Evolutionary conservation across 1,140 invertebrate species (phyloP).

Genomic region (Calephelis nemesis): DNA sequence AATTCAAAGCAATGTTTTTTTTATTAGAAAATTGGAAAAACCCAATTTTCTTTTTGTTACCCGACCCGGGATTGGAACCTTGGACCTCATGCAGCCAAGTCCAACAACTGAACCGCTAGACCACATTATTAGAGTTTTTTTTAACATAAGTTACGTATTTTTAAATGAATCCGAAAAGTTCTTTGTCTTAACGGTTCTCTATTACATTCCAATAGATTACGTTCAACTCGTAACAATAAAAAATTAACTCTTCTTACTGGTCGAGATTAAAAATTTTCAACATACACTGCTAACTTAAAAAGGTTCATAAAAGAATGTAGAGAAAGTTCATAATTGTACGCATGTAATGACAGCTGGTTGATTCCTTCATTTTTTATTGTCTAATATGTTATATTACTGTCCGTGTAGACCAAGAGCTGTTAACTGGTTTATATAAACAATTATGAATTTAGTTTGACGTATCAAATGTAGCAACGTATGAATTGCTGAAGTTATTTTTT

Average conservation of each 20-base stretch:
- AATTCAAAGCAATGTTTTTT: too few species aligned
- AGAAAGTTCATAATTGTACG: conserved; percentile 23
- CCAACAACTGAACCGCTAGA: too few species aligned
- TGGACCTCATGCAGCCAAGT: too few species aligned
- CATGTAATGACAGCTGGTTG: conserved; percentile 22
- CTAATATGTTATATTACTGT: conserved; percentile 40
- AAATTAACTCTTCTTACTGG: conserved; percentile 16
- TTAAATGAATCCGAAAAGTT: neutral
- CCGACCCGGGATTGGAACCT: too few species aligned
- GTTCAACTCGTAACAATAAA: neutral
- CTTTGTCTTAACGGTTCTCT: conserved; percentile 1
- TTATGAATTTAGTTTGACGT: neutral
- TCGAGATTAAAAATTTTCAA: neutral
- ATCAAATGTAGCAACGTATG: neutral
- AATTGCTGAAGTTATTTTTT: too few species aligned
- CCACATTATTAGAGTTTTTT: too few species aligned
- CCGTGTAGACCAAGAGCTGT: conserved; percentile 28
- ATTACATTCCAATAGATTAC: conserved; percentile 17
- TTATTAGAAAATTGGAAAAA: too few species aligned
- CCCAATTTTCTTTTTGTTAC: too few species aligned
- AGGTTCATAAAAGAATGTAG: neutral
- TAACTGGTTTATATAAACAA: conserved; percentile 6
- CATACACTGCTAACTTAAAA: conserved; percentile 11
- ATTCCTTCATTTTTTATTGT: conserved; percentile 31
- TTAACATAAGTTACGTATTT: neutral